phyloP scores from a whole-genome alignment of 2,113 vertebrate species.

The Acanthisitta chloris region DNA sequence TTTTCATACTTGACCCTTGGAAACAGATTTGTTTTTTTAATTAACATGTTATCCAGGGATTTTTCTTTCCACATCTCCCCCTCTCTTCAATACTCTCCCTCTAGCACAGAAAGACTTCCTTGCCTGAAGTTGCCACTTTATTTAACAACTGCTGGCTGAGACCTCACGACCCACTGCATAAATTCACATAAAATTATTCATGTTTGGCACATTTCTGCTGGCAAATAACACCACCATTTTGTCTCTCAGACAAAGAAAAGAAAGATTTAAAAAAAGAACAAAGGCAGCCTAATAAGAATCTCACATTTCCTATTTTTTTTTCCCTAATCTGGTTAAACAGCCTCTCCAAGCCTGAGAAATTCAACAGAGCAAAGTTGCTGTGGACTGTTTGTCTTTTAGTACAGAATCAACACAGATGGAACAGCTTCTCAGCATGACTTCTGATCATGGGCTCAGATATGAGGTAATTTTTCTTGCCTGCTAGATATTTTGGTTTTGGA shows the following conservation, averaged over 20 bases:
- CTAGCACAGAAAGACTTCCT: slow-evolving; percentile 27
- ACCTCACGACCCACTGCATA: background rate
- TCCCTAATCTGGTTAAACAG: background rate
- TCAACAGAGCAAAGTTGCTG: background rate
- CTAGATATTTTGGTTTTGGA: background rate
- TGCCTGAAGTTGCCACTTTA: slow-evolving; percentile 32
- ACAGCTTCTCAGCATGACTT: background rate
- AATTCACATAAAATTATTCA: slow-evolving; percentile 51
- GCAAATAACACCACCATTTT: slow-evolving; percentile 35
- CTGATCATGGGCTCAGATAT: background rate
- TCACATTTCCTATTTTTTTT: background rate
- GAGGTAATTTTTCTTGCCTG: background rate
- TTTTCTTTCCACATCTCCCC: slow-evolving; percentile 24
- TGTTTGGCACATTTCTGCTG: slow-evolving; percentile 40
- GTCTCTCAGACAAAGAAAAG: slow-evolving; percentile 35
- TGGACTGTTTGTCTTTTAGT: background rate
- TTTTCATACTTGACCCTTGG: slow-evolving; percentile 30
- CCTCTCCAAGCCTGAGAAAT: background rate
- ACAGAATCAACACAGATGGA: background rate
- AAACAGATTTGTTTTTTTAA: slow-evolving; percentile 42
- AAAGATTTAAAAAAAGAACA: slow-evolving; percentile 11
- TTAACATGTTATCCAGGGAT: slow-evolving; percentile 29
- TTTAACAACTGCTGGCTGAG: slow-evolving; percentile 44
- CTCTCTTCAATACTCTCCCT: background rate
- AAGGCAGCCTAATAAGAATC: slow-evolving; percentile 26